Base-by-base conservation (phyloP, 2,888 invertebrate genomes). In the Athalia circularis region DNA sequence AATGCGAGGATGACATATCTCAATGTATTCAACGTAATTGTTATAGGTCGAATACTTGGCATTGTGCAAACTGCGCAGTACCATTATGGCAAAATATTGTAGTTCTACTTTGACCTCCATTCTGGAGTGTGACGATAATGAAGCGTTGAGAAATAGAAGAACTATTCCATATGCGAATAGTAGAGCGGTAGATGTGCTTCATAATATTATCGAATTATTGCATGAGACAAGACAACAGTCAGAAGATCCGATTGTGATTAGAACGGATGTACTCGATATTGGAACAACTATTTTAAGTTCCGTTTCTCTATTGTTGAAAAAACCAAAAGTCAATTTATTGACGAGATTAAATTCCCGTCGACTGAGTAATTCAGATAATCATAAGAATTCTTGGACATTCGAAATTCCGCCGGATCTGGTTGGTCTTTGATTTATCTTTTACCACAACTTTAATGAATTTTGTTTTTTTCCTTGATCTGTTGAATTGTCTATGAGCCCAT, bases 41-140 rank as follows among this genome's bases (percentile, higher is more conserved):
- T 29, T 9, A 15, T 68, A 78, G 78, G 57, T 78, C 3, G 78
- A 72, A 54, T 78, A 78, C 74, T 64, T 78, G 29, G 47, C 78
- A 13, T 72, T 52, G n/a, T 78, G 78, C 54, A 52, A 78, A 61
- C 50, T 70, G 5, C 64, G 64, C 8, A 72, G 64, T 74, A 50
- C 78, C 11, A 74, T 64, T 50, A 59, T 64, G 61, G 70, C 70
- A n/a, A 78, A 78, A 62, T 78, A 74, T 64, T 68, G 62, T 13
- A 64, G 61, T 52, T 78, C 72, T 11, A 70, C 78, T 61, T 8
- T 78, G 54, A 78, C 61, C 8, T 72, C 70, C 11, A 61, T 78
- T 61, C 11, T 78, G 70, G 78, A 64, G 64, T 70, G 68, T 48
- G 70, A 74, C 45, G 6, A 52, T 15, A 65, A 75, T 45, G 75